Base-by-base conservation (phyloP, 2,113 vertebrate species). In the Taurulus bubalis region DNA sequence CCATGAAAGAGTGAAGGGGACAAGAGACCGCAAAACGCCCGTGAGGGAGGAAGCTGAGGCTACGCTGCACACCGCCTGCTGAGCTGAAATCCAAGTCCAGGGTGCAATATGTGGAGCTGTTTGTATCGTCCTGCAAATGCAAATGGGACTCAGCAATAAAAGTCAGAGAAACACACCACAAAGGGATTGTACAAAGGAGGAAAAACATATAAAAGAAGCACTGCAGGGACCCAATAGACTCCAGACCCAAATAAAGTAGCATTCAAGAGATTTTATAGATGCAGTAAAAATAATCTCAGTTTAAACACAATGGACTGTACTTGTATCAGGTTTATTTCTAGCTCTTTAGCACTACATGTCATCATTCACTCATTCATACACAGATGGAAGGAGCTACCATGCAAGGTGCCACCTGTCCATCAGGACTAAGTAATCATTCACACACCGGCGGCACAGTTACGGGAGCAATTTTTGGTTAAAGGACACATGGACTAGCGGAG, bases 1-100 rank as follows among this genome's bases (percentile, higher is more conserved):
- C 42, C 69, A 64, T 32, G 78, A 85, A 34, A 82, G 47, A 70
- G 49, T 3, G 22, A 81, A 65, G 24, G 45, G 69, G 80, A 75
- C 75, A 63, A 80, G 60, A 78, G 2, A 30, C 69, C 65, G 65
- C 71, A 62, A 69, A 71, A 82, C 7, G 59, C 67, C 51, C 71
- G 53, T 63, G 75, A 73, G 62, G 71, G 49, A 55, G 85, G 67
- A 63, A 63, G 65, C 51, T 32, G 34, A 65, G 26, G 63, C 53
- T 56, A 80, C 6, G 34, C 8, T 42, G 3, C 56, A 36, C 49
- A 34, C 14, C 14, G 51, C 30, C 14, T 66, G 22, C 34, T 53
- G 8, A 42, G 18, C 3, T 26, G 47, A 67, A 0, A 32, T 58
- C 45, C 40, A 62, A 45, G 49, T 70, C 55, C 22, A 34, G 3